Percentiles rank a stretch among this genome's conserved stretches.
phyloP scores from a whole-genome alignment of 2,797 vertebrate species.

The Mallotus villosus region DNA sequence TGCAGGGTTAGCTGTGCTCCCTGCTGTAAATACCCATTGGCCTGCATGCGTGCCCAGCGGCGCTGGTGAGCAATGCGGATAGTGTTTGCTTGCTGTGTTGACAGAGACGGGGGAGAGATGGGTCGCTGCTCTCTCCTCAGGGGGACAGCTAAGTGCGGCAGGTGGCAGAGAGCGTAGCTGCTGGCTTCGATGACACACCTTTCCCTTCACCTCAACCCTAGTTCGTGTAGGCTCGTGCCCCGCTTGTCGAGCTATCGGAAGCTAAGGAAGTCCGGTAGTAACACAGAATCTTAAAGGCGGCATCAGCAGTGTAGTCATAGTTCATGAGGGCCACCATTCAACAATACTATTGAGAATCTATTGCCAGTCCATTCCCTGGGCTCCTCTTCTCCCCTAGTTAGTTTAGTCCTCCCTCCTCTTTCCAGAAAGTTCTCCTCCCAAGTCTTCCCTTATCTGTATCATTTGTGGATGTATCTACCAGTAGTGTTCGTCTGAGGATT shows the following conservation, averaged over 20 bases:
- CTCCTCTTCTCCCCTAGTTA: neutral
- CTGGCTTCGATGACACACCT: conserved; percentile 58
- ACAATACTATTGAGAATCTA: neutral
- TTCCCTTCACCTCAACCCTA: conserved; percentile 30
- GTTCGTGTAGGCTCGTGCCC: neutral
- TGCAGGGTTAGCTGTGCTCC: conserved; percentile 20
- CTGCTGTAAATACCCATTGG: conserved; percentile 45
- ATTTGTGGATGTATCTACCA: conserved; percentile 17
- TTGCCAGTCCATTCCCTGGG: conserved; percentile 18
- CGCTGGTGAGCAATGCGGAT: conserved; percentile 42
- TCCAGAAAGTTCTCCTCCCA: conserved; percentile 26
- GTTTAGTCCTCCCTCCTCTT: conserved; percentile 19
- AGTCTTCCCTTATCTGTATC: conserved; percentile 31
- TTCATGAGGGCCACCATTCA: conserved; percentile 32
- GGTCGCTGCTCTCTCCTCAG: conserved; percentile 34
- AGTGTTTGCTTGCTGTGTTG: conserved; percentile 55
- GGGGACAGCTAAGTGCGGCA: conserved; percentile 43
- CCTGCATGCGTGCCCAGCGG: conserved; percentile 30
- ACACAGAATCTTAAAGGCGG: conserved; percentile 26
- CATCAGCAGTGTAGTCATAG: conserved; percentile 33
- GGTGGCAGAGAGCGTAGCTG: conserved; percentile 37
- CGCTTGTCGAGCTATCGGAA: neutral
- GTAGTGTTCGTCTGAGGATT: conserved; percentile 21
- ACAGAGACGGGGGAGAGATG: conserved; percentile 53
- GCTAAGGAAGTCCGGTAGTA: conserved; percentile 24